Base-by-base conservation (phyloP, 2,113 vertebrate genomes). In the Vidua chalybeata region DNA sequence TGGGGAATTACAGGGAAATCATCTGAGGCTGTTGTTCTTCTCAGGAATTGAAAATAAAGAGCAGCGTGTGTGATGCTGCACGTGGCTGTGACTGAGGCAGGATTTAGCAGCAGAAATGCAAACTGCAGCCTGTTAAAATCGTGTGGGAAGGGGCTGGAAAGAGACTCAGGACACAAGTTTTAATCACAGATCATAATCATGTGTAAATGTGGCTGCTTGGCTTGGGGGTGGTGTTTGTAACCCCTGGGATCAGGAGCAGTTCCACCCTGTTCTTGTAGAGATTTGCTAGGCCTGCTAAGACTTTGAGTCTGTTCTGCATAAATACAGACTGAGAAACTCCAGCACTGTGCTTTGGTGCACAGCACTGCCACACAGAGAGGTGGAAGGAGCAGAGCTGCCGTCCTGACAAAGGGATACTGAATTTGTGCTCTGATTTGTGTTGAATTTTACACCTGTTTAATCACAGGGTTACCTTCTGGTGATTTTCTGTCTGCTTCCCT, bases 11-110 rank as follows among this genome's bases (percentile, higher is more conserved):
- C 20, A 30, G 39, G 46, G 49, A 59, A 86, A 76, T 72, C 22
- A 49, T 48, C 80, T 0, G 0, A 84, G 46, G 11, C 35, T 81
- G 37, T 51, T 86, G 1, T 30, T 49, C 49, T 87, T 2, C 0
- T 35, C 27, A 55, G 75, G 62, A 77, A 2, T 77, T 88, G 58
- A 20, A 68, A 69, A 55, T 15, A 10, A 83, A 72, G 71, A 78
- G 58, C 22, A 73, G 52, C 46, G 46, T 9, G 18, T 74, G n/a
- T 74, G 39, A 46, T 72, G 9, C 11, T 89, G 93, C 0, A 0
- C 17, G 11, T 69, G 58, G 15, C 54, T 77, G 63, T 31, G 52
- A 19, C 61, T 45, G 49, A 30, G 61, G 28, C 39, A 35, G 4
- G 39, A 17, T 28, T 73, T 21, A n/a, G 0, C 49, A 43, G 46